Evolutionary conservation across 2,113 vertebrate species (phyloP), one percentile per base, ranked within the genome.

Genomic region (Rhinolophus sinicus): DNA sequence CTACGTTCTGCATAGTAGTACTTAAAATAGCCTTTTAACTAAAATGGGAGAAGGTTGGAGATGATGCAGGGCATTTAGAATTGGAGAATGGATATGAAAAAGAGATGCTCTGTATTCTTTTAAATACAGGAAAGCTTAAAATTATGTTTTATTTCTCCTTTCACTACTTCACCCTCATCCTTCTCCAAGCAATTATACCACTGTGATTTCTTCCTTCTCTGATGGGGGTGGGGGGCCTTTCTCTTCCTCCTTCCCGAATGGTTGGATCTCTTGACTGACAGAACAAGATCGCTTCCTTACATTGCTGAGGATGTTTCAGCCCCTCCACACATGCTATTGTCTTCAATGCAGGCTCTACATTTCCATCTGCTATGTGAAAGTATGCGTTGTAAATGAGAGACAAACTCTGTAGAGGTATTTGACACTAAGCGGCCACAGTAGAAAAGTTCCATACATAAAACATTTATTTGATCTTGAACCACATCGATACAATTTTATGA

Each of bases 21-120:
- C 8, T 72, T 76, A 40, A 56, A 81, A 88, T 56, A 62, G 22
- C 47, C 65, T 90, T 95, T 88, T 69, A 28, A 19, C 88, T 77
- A 64, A 80, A 78, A 76, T 54, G 28, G 15, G 83, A 80, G 92
- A 76, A 40, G 22, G 24, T 35, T 54, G 30, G 69, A 80, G 69
- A 35, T 78, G 24, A 62, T 65, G n/a, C 21, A 30, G 40, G 78
- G 70, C 26, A 13, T 88, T 93, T 64, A 22, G 44, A 96, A 54
- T 72, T 60, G n/a, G 26, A 93, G 47, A 40, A 35, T 22, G n/a
- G 21, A 30, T 15, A 28, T 8, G 19, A 76, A 91, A 92, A 84
- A 60, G 40, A 83, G 50, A 56, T 12, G 30, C 5, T 30, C 70
- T 58, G 28, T 75, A 80, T n/a, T 73, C 47, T 78, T 60, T 86